Percentiles rank a stretch among this genome's conserved stretches.
Evolutionary conservation across 2,888 invertebrate species (phyloP).

Genomic region (Trachelus stipa): DNA sequence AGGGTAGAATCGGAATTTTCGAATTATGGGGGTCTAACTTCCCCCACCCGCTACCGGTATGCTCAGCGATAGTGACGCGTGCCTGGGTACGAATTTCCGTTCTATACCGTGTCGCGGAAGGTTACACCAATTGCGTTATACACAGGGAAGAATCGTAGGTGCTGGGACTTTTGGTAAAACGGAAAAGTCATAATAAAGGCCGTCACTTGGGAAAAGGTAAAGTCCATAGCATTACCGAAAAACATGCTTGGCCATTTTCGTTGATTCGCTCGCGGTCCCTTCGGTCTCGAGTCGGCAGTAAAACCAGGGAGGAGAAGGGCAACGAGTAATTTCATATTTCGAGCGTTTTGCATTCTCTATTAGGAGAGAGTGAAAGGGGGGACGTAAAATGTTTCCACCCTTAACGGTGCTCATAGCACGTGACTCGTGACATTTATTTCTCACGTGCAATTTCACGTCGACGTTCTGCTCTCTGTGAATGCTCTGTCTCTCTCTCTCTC

Average conservation of each 20-base stretch:
- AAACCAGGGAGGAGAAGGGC: not conserved
- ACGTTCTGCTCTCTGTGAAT: not conserved
- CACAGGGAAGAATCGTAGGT: not conserved
- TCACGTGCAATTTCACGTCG: constrained; percentile 2
- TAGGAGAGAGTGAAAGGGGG: not conserved
- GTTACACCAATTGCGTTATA: not conserved
- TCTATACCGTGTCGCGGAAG: not conserved
- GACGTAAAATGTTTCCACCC: not conserved
- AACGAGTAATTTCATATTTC: constrained; percentile 2
- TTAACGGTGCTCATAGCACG: not conserved
- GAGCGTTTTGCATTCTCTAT: constrained; percentile 6
- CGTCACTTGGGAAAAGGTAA: not conserved
- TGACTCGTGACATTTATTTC: constrained; percentile 7
- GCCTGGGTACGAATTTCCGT: not conserved
- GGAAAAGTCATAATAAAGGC: not conserved
- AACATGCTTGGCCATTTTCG: not conserved
- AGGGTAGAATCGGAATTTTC: too few relatives aligned
- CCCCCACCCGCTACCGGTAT: not conserved
- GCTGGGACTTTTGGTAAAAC: not conserved
- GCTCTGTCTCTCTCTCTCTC: not conserved
- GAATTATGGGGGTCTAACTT: too few relatives aligned
- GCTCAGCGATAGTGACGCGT: not conserved
- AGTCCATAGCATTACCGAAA: not conserved
- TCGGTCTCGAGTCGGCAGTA: not conserved
- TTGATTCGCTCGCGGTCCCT: not conserved